Conservation (phyloP, 2,797 vertebrate species). For the Muraenolepis orangiensis region DNA sequence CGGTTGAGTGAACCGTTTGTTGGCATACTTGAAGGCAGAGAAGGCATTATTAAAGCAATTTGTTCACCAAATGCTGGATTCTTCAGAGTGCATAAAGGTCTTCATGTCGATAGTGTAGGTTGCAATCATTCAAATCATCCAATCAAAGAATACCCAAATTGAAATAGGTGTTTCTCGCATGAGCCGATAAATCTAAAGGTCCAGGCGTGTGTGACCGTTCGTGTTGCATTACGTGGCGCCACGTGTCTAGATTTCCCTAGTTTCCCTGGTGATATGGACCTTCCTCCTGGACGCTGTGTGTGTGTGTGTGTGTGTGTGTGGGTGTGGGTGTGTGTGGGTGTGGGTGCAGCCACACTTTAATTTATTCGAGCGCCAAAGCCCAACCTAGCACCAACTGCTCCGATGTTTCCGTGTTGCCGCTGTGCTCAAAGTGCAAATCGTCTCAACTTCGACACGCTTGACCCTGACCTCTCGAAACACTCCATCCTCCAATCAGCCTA, state of each 20-base stretch:
- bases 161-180: not conserved
- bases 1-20: not conserved
- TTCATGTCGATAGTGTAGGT: not conserved
- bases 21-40: not conserved
- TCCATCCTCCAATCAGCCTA: too few species aligned
- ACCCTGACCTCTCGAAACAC: too few species aligned
- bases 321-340: too few species aligned
- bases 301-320: too few species aligned
- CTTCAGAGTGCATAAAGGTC: not conserved
- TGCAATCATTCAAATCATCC: not conserved
- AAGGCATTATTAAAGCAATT: not conserved
- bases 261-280: too few species aligned
- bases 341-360: too few species aligned
- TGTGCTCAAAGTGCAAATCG: not conserved
- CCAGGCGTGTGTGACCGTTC: not conserved
- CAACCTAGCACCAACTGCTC: too few species aligned
- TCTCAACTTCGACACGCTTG: too few species aligned
- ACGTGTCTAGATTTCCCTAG: not conserved
- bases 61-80: not conserved
- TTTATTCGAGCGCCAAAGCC: too few species aligned
- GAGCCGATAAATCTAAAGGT: not conserved
- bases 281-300: too few species aligned
- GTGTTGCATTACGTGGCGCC: not conserved
- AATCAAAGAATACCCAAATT: not conserved
- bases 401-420: too few species aligned